phyloP scores from a whole-genome alignment of 1,140 invertebrate species.

The Drosophila orosa region DNA sequence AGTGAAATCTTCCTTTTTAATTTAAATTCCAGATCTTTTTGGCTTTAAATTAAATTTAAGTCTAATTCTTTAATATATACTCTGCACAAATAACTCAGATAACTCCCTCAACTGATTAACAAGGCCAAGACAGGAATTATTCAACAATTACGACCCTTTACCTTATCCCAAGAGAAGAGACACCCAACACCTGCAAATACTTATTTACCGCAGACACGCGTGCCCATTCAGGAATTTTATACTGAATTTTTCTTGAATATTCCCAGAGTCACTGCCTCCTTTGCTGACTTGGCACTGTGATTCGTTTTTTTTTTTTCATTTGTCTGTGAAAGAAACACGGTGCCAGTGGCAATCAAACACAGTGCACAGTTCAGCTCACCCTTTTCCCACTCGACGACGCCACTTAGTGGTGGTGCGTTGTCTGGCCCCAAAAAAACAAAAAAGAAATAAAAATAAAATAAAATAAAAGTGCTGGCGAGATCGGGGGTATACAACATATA shows the following conservation, averaged over 20 bases:
- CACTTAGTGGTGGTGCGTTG: slow-evolving; percentile 49
- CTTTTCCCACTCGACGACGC: slow-evolving; percentile 41
- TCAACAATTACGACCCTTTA: neutral
- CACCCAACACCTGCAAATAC: slow-evolving; percentile 38
- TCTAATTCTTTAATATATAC: neutral
- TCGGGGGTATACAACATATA: slow-evolving; percentile 13
- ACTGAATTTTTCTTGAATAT: slow-evolving; percentile 13
- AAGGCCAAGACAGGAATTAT: neutral
- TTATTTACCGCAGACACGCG: slow-evolving; percentile 24
- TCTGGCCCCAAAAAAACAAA: slow-evolving; percentile 24
- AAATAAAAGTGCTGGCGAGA: slow-evolving; percentile 3
- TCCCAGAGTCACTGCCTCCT: slow-evolving; percentile 52
- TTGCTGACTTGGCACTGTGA: slow-evolving; percentile 49
- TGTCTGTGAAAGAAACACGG: slow-evolving; percentile 21
- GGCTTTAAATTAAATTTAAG: neutral
- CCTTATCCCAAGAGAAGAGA: neutral
- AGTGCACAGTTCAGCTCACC: slow-evolving; percentile 22
- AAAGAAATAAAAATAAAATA: slow-evolving; percentile 11
- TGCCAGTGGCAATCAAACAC: slow-evolving; percentile 32
- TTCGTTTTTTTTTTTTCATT: neutral
- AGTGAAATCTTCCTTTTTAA: neutral
- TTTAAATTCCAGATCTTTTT: no score
- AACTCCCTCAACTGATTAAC: neutral
- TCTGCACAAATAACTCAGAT: rapidly evolving
- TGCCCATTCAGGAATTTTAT: slow-evolving; percentile 43